These are phyloP conservation scores for Zaprionus nigranus DNA, from an alignment of 1,140 invertebrate species.

Conservation along the genomic window DNA sequence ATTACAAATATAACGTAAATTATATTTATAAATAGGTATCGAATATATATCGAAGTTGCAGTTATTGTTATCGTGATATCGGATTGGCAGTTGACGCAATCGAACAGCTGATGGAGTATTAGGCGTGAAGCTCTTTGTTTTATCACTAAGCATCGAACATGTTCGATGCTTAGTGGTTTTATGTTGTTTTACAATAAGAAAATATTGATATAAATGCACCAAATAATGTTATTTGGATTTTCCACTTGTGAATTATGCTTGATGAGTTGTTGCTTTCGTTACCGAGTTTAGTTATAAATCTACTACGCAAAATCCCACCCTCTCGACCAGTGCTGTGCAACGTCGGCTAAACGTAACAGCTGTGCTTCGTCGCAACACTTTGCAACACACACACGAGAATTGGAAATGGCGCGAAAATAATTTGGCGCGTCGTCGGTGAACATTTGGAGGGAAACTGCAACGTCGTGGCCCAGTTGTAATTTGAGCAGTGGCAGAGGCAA, in stretches of 20 bases:
- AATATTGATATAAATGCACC: neutral
- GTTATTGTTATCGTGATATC: conserved; percentile 17
- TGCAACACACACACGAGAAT: conserved; percentile 43
- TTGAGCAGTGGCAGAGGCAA: conserved; percentile 64
- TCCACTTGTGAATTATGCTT: neutral
- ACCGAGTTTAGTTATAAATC: neutral
- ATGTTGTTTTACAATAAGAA: too few relatives aligned
- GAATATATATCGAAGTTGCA: conserved; percentile 14
- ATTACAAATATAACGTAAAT: neutral
- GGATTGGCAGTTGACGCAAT: neutral
- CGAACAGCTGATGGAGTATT: conserved; percentile 24
- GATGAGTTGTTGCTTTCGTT: neutral
- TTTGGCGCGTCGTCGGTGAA: conserved; percentile 69
- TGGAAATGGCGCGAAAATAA: conserved; percentile 40
- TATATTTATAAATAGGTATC: conserved; percentile 1
- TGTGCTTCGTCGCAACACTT: conserved; percentile 21
- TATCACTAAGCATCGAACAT: too few relatives aligned
- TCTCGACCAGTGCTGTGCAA: conserved; percentile 16
- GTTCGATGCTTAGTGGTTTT: too few relatives aligned
- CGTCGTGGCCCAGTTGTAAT: conserved; percentile 76
- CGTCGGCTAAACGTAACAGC: conserved; percentile 32
- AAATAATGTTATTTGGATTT: neutral
- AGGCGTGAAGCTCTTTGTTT: neutral
- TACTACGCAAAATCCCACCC: conserved; percentile 24
- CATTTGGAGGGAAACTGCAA: conserved; percentile 74